phyloP scores from a whole-genome alignment of 2,888 invertebrate species.

The Ecdyonurus torrentis region DNA sequence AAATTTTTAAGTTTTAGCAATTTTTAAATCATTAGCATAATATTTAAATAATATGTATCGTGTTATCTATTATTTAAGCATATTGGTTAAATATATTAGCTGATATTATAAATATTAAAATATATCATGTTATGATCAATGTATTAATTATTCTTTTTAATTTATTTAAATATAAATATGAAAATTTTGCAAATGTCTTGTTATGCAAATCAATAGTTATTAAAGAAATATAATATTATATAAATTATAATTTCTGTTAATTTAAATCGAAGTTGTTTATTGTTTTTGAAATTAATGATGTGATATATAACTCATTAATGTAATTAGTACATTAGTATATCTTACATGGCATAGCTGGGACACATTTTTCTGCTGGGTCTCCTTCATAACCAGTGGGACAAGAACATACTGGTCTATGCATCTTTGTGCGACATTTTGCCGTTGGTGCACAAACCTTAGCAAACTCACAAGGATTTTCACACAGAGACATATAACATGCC shows the following conservation, averaged over 20 bases:
- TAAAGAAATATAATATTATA: neutral
- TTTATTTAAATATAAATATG: neutral
- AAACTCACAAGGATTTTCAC: constrained; percentile 41
- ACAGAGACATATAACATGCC: constrained; percentile 23
- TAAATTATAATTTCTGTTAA: neutral
- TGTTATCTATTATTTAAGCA: too few species aligned
- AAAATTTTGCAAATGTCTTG: neutral
- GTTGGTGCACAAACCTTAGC: constrained; percentile 23
- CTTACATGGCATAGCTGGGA: constrained; percentile 62
- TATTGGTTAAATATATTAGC: too few species aligned
- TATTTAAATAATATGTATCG: too few species aligned
- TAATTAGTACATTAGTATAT: constrained; percentile 11
- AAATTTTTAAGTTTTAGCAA: too few species aligned
- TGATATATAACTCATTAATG: too few species aligned
- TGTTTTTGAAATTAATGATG: neutral
- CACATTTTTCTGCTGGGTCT: constrained; percentile 65
- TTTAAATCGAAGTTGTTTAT: neutral
- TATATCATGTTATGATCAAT: too few species aligned
- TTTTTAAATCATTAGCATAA: too few species aligned
- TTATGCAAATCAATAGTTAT: neutral
- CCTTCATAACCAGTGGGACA: constrained; percentile 65
- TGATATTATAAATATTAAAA: too few species aligned
- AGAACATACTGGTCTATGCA: constrained; percentile 29
- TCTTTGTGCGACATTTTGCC: constrained; percentile 23
- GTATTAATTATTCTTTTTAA: too few species aligned